Evolutionary conservation across 2,113 vertebrate genomes (phyloP), one percentile per base, ranked within the genome.

Genomic region (human): DNA sequence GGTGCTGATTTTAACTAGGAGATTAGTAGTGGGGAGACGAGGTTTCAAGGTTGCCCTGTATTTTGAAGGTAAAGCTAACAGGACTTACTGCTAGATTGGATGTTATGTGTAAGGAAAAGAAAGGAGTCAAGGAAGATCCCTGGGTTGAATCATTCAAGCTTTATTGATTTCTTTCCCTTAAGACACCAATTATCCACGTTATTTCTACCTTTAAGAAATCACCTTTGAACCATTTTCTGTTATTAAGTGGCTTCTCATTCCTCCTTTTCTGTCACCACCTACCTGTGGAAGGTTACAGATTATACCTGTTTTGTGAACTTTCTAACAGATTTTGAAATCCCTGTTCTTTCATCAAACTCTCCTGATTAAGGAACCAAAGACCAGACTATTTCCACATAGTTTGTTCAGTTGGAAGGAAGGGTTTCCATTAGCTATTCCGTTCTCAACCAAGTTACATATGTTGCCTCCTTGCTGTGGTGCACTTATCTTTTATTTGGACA

Each of bases 241-340:
- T 40, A 57, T 4, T 84, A 6, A 13, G 25, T 70, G 48, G 40
- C 52, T 92, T 92, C 43, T 61, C 30, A 70, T 86, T 38, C 18
- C 10, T 72, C 8, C 70, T 32, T n/a, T 89, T 64, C 61, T n/a
- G 68, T 85, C 73, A 64, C 45, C 93, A 23, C 32, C 20, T 6
- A 50, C 14, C 40, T 80, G 48, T 96, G 88, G 83, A 94, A 84
- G 50, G 13, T 92, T 90, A 52, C 75, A 92, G 35, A 38, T 83
- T 89, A 59, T 89, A 94, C 88, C 73, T 96, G 70, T 81, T 97
- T 52, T 40, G 55, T 93, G 96, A 97, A 97, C 98, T 96, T 97
- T 96, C 81, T 90, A 75, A 89, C 52, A 89, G 94, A 96, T 98
- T 97, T 95, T 97, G 97, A 97, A 97, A 98, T 94, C 81, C 59